Evolutionary conservation across 2,113 vertebrate genomes (phyloP), one percentile per base, ranked within the genome.

Genomic region (Panthera leo): DNA sequence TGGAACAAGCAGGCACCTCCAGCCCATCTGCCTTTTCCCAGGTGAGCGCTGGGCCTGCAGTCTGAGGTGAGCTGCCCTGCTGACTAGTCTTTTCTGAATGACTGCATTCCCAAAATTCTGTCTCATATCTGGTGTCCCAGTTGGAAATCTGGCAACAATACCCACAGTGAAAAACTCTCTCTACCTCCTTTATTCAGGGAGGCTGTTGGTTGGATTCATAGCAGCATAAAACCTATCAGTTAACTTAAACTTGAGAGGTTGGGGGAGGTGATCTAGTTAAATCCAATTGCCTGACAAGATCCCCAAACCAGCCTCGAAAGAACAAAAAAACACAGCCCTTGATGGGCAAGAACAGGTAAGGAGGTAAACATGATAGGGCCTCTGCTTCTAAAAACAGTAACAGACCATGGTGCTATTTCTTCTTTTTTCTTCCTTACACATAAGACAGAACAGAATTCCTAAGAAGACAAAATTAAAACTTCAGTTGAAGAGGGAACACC

Each of bases 181-280:
- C 95, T 92, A 96, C 97, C 7, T 94, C 96, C 94, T 97, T 95
- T 95, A 89, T 98, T 89, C 76, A 79, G 97, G 97, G 98, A 98
- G 98, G 98, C 98, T 98, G 96, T 97, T 97, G 97, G 97, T 97
- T 98, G 94, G 97, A 97, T 91, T 98, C 98, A 97, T 98, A 99
- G 98, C 98, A 99, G 98, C 98, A 99, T 98, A 97, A 98, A 97
- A 98, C 98, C 98, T 97, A 98, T 96, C 95, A 94, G 96, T 98
- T 98, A 98, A 98, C 94, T 98, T 98, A 97, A 95, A 97, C 73
- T 95, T 51, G 21, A 94, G 85, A 97, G 84, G 75, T 95, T 83
- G 67, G 85, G 45, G 63, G 84, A 84, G 79, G 83, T 42, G 39
- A 97, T 91, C 98, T 94, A 97, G 94, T 4, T 48, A 61, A 90